Conservation (phyloP, 1,140 invertebrate genomes). For the Drosophila paulistorum region DNA sequence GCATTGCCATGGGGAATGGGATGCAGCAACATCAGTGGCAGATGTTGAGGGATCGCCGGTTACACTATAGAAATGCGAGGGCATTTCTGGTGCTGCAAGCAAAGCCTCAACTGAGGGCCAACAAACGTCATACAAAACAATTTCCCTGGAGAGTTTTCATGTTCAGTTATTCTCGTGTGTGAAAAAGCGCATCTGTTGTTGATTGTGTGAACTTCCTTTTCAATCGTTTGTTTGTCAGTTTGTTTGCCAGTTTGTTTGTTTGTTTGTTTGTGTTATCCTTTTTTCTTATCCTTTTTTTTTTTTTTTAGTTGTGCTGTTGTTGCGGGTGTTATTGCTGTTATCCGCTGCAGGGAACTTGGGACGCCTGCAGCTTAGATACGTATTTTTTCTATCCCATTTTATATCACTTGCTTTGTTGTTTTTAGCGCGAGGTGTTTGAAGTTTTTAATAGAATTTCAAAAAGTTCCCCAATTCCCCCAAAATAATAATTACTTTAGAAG, state of each 20-base stretch:
- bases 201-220: conserved; percentile 79
- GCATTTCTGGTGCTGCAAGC: conserved; percentile 35
- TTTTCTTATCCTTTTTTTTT: conserved; percentile 19
- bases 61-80: conserved; percentile 22
- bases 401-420: not conserved
- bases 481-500: not conserved
- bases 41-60: conserved; percentile 20
- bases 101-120: conserved; percentile 30
- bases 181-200: conserved; percentile 80
- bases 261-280: conserved; percentile 49
- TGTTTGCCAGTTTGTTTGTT: conserved; percentile 52
- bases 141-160: conserved; percentile 78
- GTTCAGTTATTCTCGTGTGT: conserved; percentile 78
- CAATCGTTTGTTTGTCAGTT: conserved; percentile 74
- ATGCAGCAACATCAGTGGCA: conserved; percentile 49
- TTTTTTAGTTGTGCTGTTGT: conserved; percentile 30
- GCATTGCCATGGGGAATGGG: conserved; percentile 62
- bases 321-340: conserved; percentile 75
- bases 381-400: conserved; percentile 8
- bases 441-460: not conserved
- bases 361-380: conserved; percentile 51
- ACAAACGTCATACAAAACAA: conserved; percentile 69
- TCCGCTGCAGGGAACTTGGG: conserved; percentile 49
- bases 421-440: not conserved
- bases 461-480: not conserved